Evolutionary conservation across 2,888 invertebrate species (phyloP).

Genomic region (Portevinia maculata): DNA sequence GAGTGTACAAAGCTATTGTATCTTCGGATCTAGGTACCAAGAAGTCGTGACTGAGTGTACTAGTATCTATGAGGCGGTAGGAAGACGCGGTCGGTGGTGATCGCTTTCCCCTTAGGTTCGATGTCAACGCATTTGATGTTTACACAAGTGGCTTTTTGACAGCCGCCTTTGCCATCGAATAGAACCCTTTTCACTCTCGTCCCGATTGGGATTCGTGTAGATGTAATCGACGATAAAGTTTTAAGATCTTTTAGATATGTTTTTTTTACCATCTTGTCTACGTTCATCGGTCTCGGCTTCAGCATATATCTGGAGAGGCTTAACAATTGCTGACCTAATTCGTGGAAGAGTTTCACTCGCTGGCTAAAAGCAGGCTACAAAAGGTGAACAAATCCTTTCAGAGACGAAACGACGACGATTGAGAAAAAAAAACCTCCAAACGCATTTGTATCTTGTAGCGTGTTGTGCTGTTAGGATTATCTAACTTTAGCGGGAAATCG

Average conservation of each 20-base stretch:
- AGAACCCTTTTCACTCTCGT: conserved; percentile 68
- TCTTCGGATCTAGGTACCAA: conserved; percentile 44
- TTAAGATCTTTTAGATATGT: conserved; percentile 47
- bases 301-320: conserved; percentile 39
- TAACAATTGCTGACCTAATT: conserved; percentile 73
- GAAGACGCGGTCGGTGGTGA: conserved; percentile 16
- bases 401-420: conserved; percentile 26
- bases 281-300: conserved; percentile 19
- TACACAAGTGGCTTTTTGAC: conserved; percentile 74
- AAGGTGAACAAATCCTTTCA: conserved; percentile 73
- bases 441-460: conserved; percentile 67
- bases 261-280: conserved; percentile 17
- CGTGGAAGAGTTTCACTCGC: conserved; percentile 72
- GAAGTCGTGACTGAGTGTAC: conserved; percentile 66
- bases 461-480: conserved; percentile 65
- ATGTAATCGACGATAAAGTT: conserved; percentile 72
- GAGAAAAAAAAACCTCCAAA: conserved; percentile 45
- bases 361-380: conserved; percentile 39
- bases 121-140: conserved; percentile 75
- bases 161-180: conserved; percentile 66
- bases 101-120: conserved; percentile 72
- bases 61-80: conserved; percentile 22
- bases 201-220: conserved; percentile 71
- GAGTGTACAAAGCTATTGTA: conserved; percentile 7
- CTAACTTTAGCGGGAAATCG: conserved; percentile 72